Evolutionary conservation across 1,140 invertebrate genomes (phyloP).

Genomic region (Drosophila mayri): DNA sequence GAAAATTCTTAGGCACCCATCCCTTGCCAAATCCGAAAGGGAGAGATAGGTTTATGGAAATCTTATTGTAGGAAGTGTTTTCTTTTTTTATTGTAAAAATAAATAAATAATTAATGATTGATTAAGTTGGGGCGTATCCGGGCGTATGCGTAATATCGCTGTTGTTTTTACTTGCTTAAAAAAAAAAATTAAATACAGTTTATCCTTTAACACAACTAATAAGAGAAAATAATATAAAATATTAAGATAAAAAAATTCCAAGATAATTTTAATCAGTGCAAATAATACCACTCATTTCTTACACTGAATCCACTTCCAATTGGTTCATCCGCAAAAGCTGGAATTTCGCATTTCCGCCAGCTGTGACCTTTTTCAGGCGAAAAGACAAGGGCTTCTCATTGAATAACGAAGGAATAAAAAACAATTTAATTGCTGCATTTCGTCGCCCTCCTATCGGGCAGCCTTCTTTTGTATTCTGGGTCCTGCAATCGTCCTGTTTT

Average conservation of each 20-base stretch:
- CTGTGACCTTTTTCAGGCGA: slow-evolving; percentile 7
- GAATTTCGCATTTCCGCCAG: neutral
- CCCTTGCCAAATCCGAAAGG: no score
- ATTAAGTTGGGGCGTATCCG: no score
- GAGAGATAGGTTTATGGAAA: no score
- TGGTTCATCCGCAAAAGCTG: slow-evolving; percentile 1
- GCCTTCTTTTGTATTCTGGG: slow-evolving; percentile 60
- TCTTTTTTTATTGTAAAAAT: neutral
- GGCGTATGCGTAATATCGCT: no score
- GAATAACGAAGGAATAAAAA: slow-evolving; percentile 25
- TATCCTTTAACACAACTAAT: no score
- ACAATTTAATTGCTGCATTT: slow-evolving; percentile 43
- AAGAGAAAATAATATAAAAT: no score
- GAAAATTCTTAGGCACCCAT: neutral
- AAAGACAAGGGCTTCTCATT: slow-evolving; percentile 16
- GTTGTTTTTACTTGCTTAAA: no score
- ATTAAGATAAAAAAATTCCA: no score
- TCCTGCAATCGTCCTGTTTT: slow-evolving; percentile 32
- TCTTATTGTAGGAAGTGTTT: neutral
- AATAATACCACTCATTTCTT: no score
- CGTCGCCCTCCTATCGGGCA: slow-evolving; percentile 11
- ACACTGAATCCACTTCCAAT: slow-evolving; percentile 1
- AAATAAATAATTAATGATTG: no score
- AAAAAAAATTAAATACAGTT: no score
- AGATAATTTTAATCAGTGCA: no score